Percentiles rank a stretch among this genome's conserved stretches.
These are phyloP conservation scores for Clarias batrachus DNA, from an alignment of 2,113 vertebrate genomes.

Conservation along the genomic window DNA sequence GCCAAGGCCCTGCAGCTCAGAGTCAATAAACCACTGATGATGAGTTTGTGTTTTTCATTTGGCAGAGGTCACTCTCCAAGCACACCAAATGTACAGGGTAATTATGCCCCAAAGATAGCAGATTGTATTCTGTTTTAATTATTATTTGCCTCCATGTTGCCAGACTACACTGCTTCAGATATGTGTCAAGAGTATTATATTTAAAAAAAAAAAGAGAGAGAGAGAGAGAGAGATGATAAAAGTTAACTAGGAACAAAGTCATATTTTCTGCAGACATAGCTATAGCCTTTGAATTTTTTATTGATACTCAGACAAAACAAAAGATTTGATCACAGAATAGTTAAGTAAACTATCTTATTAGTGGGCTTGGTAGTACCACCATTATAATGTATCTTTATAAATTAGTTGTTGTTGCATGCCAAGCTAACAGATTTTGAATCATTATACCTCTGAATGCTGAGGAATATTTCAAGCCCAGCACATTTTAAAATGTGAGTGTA, in stretches of 20 bases:
- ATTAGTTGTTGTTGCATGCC: neutral
- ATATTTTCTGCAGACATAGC: neutral
- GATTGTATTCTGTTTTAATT: constrained; percentile 43
- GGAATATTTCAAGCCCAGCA: constrained; percentile 8
- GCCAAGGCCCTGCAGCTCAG: constrained; percentile 36
- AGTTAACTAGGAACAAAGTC: neutral
- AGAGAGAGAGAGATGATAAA: constrained; percentile 18
- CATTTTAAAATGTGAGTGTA: neutral
- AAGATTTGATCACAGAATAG: neutral
- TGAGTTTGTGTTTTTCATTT: constrained; percentile 54
- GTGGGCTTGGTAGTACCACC: neutral
- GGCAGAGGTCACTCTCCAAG: constrained; percentile 45
- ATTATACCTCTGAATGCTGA: constrained; percentile 1
- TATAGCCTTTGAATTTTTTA: constrained; percentile 14
- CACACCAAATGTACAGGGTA: constrained; percentile 42
- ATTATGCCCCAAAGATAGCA: constrained; percentile 55
- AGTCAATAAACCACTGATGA: constrained; percentile 53
- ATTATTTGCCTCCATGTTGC: constrained; percentile 28
- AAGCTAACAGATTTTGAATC: constrained; percentile 8
- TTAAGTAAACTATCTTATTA: constrained; percentile 19
- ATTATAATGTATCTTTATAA: neutral
- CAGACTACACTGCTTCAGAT: constrained; percentile 22
- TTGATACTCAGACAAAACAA: constrained; percentile 14
- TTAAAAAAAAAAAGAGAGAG: constrained; percentile 23
- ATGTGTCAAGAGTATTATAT: constrained; percentile 31